Percentiles rank a stretch among this genome's conserved stretches.
These are phyloP conservation scores for Cinclus mexicanus DNA, from an alignment of 2,113 vertebrate genomes.

Conservation along the genomic window DNA sequence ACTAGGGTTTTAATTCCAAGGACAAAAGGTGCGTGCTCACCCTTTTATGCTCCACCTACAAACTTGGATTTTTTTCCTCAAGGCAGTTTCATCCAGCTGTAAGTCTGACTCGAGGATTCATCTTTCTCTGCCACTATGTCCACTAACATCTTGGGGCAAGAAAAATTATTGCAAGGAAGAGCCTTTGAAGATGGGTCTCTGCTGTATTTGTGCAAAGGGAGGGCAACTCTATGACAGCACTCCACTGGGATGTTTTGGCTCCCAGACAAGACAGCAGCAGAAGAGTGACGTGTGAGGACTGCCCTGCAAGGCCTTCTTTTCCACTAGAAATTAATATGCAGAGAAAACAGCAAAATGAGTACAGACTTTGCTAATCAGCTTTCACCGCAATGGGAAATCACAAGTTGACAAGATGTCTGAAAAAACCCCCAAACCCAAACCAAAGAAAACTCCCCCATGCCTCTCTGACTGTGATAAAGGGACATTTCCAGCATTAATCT, in stretches of 20 bases:
- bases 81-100: background rate
- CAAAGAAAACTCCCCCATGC: background rate
- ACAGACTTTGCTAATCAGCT: background rate
- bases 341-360: background rate
- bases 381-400: fast-evolving
- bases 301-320: background rate
- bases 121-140: background rate
- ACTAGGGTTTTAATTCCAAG: background rate
- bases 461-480: background rate
- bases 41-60: background rate
- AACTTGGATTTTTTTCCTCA: background rate
- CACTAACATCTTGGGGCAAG: background rate
- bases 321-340: background rate
- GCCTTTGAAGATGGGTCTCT: background rate
- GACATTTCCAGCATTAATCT: background rate
- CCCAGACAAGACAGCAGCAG: fast-evolving
- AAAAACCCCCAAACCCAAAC: background rate
- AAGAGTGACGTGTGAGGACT: fast-evolving
- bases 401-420: background rate
- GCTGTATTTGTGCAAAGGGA: background rate
- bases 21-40: background rate
- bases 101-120: background rate
- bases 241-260: background rate
- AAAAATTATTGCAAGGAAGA: background rate
- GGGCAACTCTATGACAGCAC: background rate